Conservation (phyloP, 1,140 invertebrate genomes). For the Philotrypesis tridentata region DNA sequence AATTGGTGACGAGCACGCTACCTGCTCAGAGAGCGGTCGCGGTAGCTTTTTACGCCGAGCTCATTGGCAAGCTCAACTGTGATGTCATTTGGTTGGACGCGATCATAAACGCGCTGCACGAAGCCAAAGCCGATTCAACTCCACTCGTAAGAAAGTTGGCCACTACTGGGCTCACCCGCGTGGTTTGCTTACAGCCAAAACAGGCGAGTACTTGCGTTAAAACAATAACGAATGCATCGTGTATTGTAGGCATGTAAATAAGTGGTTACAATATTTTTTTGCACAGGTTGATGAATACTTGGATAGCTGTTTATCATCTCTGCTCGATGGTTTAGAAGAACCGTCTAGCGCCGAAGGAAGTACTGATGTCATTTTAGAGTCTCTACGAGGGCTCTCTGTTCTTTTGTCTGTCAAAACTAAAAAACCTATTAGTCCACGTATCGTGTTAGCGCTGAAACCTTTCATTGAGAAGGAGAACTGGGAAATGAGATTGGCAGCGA, state of each 20-base stretch:
- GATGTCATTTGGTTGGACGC: slow-evolving; percentile 65
- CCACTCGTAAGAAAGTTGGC: slow-evolving; percentile 65
- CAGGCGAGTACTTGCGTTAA: too few species aligned
- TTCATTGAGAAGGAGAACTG: slow-evolving; percentile 68
- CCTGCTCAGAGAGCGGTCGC: slow-evolving; percentile 63
- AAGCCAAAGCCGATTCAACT: slow-evolving; percentile 66
- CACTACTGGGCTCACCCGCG: slow-evolving; percentile 63
- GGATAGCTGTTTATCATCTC: slow-evolving; percentile 62
- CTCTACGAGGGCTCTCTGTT: slow-evolving; percentile 62
- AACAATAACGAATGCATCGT: too few species aligned
- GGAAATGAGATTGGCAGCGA: slow-evolving; percentile 65
- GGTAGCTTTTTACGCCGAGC: slow-evolving; percentile 61
- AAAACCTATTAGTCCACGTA: slow-evolving; percentile 62
- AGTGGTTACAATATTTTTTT: background rate
- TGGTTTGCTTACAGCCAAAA: slow-evolving; percentile 59
- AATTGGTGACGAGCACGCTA: slow-evolving; percentile 60
- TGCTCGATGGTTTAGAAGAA: slow-evolving; percentile 67
- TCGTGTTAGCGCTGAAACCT: slow-evolving; percentile 66
- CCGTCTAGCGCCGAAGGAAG: slow-evolving; percentile 58
- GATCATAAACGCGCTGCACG: slow-evolving; percentile 63
- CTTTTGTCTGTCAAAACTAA: slow-evolving; percentile 61
- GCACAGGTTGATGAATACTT: slow-evolving; percentile 66
- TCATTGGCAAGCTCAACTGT: slow-evolving; percentile 60
- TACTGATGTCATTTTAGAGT: slow-evolving; percentile 64
- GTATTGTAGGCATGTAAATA: too few species aligned